phyloP scores from a whole-genome alignment of 2,113 vertebrate species.

The Hydrolagus affinis region DNA sequence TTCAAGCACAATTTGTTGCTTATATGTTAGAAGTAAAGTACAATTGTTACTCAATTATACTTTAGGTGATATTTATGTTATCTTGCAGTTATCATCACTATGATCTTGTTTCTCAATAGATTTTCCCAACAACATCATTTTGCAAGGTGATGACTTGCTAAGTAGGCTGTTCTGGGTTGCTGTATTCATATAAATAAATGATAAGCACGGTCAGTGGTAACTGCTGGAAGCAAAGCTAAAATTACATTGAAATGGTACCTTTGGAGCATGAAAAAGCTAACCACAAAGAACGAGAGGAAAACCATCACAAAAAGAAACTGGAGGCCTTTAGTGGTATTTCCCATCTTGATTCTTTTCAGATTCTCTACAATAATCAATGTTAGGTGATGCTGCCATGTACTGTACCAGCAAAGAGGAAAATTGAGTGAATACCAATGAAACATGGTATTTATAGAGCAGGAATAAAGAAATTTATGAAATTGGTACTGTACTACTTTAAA shows the following conservation, averaged over 20 bases:
- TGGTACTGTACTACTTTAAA: background rate
- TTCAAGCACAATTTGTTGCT: too few relatives aligned
- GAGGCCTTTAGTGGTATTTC: background rate
- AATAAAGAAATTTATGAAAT: background rate
- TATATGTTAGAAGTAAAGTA: background rate
- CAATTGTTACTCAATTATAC: background rate
- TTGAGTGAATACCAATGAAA: background rate
- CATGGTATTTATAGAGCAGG: background rate
- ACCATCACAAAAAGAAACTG: background rate
- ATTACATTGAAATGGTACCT: background rate
- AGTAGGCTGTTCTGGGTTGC: background rate
- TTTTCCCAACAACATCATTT: background rate
- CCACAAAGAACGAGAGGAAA: too few relatives aligned
- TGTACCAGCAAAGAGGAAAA: background rate
- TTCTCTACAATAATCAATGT: background rate
- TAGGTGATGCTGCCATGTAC: background rate
- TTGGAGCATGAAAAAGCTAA: background rate
- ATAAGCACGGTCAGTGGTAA: background rate
- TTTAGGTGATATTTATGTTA: background rate
- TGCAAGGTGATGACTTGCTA: background rate
- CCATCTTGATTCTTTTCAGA: background rate
- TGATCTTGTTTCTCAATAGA: background rate
- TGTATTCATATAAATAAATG: constrained; percentile 1
- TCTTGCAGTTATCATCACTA: background rate
- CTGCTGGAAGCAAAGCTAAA: background rate